These are phyloP conservation scores for Tichodroma muraria DNA, from an alignment of 2,113 vertebrate species.

Conservation along the genomic window DNA sequence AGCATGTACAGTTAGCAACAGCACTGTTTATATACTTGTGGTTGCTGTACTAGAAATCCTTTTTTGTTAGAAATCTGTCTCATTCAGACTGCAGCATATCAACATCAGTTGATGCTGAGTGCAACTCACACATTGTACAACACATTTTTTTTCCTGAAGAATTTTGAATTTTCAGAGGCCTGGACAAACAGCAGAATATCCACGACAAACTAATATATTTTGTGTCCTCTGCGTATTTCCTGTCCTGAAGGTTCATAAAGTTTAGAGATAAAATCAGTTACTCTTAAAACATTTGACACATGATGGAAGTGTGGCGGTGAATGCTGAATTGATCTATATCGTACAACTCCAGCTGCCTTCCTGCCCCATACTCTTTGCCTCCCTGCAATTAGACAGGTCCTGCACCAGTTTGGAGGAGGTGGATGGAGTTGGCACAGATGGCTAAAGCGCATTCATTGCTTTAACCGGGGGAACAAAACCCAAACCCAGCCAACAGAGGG, in stretches of 20 bases:
- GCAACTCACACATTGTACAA: neutral
- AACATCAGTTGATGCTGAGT: neutral
- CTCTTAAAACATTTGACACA: neutral
- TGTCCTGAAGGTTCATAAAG: neutral
- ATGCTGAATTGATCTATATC: neutral
- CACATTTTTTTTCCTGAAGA: neutral
- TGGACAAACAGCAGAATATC: neutral
- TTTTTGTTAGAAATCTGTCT: neutral
- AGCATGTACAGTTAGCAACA: neutral
- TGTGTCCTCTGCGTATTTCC: neutral
- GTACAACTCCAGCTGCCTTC: neutral
- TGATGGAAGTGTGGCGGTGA: neutral
- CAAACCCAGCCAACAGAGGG: neutral
- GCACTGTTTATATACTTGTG: neutral
- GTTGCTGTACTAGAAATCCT: neutral
- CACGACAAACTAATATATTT: neutral
- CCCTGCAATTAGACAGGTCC: neutral
- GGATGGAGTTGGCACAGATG: neutral
- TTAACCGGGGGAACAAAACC: neutral
- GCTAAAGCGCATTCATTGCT: neutral
- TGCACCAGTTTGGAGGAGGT: neutral
- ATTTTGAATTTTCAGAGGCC: neutral
- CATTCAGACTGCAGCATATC: neutral
- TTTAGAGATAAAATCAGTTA: neutral
- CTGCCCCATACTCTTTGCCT: neutral